Percentiles rank a stretch among this genome's conserved stretches.
Evolutionary conservation across 2,797 vertebrate genomes (phyloP).

Genomic region (Chromobotia macracanthus): DNA sequence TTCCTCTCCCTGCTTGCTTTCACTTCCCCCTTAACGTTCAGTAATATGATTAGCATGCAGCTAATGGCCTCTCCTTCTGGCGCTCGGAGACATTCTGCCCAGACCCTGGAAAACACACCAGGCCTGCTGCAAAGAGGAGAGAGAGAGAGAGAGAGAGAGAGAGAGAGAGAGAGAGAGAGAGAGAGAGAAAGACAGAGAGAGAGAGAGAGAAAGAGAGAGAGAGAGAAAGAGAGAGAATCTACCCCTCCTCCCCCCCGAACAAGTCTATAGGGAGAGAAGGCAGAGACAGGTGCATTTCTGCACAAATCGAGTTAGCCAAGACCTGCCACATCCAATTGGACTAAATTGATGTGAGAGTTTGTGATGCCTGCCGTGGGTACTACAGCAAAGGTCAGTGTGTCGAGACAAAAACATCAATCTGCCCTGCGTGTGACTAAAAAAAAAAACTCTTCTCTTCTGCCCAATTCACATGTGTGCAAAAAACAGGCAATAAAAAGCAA

Average conservation of each 20-base stretch:
- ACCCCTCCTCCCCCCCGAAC: slow-evolving; percentile 75
- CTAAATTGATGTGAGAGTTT: slow-evolving; percentile 99
- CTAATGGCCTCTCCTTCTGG: slow-evolving; percentile 88
- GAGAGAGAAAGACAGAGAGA: slow-evolving; percentile 62
- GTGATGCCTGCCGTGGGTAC: slow-evolving; percentile 98
- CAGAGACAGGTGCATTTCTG: slow-evolving; percentile 99
- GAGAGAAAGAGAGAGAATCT: slow-evolving; percentile 46
- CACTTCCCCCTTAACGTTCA: slow-evolving; percentile 84
- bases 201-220: slow-evolving; percentile 60
- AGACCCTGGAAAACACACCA: slow-evolving; percentile 91
- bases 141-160: slow-evolving; percentile 37
- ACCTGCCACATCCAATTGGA: slow-evolving; percentile 99
- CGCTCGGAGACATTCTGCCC: slow-evolving; percentile 92
- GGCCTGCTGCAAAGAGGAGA: slow-evolving; percentile 67
- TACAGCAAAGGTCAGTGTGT: slow-evolving; percentile 98
- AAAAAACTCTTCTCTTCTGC: slow-evolving; percentile 48
- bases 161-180: slow-evolving; percentile 56
- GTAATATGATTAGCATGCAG: slow-evolving; percentile 83
- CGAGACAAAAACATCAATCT: slow-evolving; percentile 94
- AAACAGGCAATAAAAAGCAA: slow-evolving; percentile 24
- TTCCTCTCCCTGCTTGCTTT: slow-evolving; percentile 71
- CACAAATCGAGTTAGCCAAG: slow-evolving; percentile 98
- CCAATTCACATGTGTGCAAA: slow-evolving; percentile 32
- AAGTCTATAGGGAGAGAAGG: slow-evolving; percentile 98
- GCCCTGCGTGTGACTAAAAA: slow-evolving; percentile 78